Conservation (phyloP, 2,113 vertebrate species). For the Pelvicachromis taeniatus region DNA sequence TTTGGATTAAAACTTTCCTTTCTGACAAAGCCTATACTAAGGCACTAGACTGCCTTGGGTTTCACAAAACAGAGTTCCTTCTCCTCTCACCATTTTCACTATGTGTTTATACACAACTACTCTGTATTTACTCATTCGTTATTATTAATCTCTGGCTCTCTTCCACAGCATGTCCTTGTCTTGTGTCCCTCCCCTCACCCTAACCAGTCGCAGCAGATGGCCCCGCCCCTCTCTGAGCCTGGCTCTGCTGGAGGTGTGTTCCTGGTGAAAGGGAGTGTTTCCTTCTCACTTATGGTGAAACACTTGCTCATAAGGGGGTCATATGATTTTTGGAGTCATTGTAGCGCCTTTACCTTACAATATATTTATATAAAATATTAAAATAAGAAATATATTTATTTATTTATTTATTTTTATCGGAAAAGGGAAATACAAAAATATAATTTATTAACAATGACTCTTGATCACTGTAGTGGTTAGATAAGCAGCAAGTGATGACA, state of each 20-base stretch:
- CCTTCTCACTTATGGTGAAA: not conserved
- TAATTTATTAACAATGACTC: not conserved
- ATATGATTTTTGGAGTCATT: not conserved
- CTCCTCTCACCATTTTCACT: not conserved
- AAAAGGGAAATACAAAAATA: not conserved
- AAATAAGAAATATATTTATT: not conserved
- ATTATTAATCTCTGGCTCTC: rapidly evolving
- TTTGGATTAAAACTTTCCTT: too few species aligned
- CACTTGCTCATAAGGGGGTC: rapidly evolving
- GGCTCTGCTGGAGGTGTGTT: too few species aligned
- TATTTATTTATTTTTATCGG: not conserved
- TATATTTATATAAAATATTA: not conserved
- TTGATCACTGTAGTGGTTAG: not conserved
- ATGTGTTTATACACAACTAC: rapidly evolving
- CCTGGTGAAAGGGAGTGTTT: not conserved
- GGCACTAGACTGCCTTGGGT: too few species aligned
- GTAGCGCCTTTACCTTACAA: not conserved
- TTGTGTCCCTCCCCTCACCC: too few species aligned
- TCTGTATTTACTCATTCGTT: not conserved
- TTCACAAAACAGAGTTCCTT: too few species aligned
- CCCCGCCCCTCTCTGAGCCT: too few species aligned
- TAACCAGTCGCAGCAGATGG: too few species aligned
- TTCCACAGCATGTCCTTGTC: too few species aligned
- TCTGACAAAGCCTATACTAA: too few species aligned
- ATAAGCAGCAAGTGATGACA: not conserved